These are phyloP conservation scores for Encarsia formosa DNA, from an alignment of 2,888 invertebrate genomes.

Conservation along the genomic window DNA sequence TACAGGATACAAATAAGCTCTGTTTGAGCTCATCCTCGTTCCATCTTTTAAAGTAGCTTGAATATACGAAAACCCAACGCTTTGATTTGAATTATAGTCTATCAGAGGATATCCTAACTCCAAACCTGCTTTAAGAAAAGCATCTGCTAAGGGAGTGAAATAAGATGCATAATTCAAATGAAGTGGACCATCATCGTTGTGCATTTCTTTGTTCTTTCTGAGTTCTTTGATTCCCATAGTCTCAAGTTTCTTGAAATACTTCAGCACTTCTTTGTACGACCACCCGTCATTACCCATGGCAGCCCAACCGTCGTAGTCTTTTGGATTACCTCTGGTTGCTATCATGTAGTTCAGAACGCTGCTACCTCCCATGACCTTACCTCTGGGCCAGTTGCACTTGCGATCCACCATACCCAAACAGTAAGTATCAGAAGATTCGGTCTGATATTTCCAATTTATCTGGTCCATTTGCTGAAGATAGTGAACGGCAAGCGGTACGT, in stretches of 20 bases:
- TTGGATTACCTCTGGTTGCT: slow-evolving; percentile 66
- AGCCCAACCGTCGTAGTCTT: slow-evolving; percentile 76
- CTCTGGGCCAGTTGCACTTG: slow-evolving; percentile 52
- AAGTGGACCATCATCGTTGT: slow-evolving; percentile 58
- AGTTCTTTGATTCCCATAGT: slow-evolving; percentile 51
- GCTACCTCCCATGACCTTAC: slow-evolving; percentile 79
- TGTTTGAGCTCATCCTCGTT: slow-evolving; percentile 63
- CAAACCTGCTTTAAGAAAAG: slow-evolving; percentile 62
- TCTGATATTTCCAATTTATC: slow-evolving; percentile 78
- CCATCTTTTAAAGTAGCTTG: slow-evolving; percentile 66
- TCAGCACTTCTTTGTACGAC: slow-evolving; percentile 68
- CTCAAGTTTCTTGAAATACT: slow-evolving; percentile 76
- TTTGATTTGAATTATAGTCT: slow-evolving; percentile 62
- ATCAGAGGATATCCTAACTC: slow-evolving; percentile 58
- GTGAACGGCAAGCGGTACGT: slow-evolving; percentile 68
- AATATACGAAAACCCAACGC: slow-evolving; percentile 60
- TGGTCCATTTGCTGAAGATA: slow-evolving; percentile 64
- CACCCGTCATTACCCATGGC: slow-evolving; percentile 68
- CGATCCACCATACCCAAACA: slow-evolving; percentile 57
- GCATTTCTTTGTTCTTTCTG: slow-evolving; percentile 49
- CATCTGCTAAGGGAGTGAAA: slow-evolving; percentile 57
- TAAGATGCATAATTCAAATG: slow-evolving; percentile 57
- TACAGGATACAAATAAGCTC: slow-evolving; percentile 63
- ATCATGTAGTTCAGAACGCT: slow-evolving; percentile 79
- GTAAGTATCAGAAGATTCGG: slow-evolving; percentile 68